Evolutionary conservation across 1,140 invertebrate genomes (phyloP), one percentile per base, ranked within the genome.

Genomic region (Cyclargus thomasi): DNA sequence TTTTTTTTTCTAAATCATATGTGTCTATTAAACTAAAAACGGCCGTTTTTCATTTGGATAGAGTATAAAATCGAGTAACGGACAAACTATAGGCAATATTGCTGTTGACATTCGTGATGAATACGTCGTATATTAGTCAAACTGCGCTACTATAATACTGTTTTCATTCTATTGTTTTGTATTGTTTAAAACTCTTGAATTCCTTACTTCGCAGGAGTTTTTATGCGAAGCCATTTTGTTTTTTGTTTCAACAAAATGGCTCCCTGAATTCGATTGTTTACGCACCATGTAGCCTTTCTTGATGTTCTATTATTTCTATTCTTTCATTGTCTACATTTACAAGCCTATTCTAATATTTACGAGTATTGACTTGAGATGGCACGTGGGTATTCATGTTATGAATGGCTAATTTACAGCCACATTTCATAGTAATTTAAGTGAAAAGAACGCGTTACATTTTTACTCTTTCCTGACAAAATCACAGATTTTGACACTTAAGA

Each of bases 41-140:
- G 7, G 11, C 55, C 20, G 21, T 59, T 2, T 21, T 1, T 1
- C 1, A 0, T 59, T 20, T 18, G 18, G 18, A 20, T 59, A 59
- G 17, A 21, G 18, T 21, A 20, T 21, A 59, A 20, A 59, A 18
- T 59, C 17, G 18, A 59, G 21, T 21, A 21, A 20, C 20, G 1
- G 17, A 20, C 5, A 20, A 47, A 20, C 17, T 21, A 20, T 59
- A 10, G 55, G 20, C 18, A 59, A 20, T 20, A 59, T 59, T 59
- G 17, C 21, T 20, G 55, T 59, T 59, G 55, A 59, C 55, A 59
- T 10, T 20, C 55, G 39, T 59, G 55, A 59, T 59, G 55, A 59
- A 59, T 20, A 21, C 55, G 18, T 6, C 8, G 55, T 20, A 20
- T 59, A 59, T 59, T 11, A 59, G 2, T 59, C 17, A 18, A 59